Evolutionary conservation across 37 sponge, comb jelly and placozoan species (phyloP).

Genomic region (Tethya wilhelma): DNA sequence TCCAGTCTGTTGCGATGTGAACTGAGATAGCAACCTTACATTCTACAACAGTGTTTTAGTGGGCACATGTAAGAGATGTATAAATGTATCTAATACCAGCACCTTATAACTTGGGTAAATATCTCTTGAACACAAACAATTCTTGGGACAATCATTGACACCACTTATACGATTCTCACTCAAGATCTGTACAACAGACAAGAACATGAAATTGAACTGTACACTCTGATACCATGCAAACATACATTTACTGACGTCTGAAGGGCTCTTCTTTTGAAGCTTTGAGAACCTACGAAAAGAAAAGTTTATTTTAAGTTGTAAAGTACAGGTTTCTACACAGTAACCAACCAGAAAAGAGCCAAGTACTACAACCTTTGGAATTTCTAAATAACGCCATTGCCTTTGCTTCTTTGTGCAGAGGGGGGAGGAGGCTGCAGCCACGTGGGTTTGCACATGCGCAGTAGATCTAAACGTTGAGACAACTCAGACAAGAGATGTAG

Average conservation of each 20-base stretch:
- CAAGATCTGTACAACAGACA: not conserved
- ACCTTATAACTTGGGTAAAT: conserved; percentile 70
- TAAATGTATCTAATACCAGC: not conserved
- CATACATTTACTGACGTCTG: too few species aligned
- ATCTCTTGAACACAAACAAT: conserved; percentile 72
- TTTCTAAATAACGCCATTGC: not conserved
- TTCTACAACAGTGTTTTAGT: conserved; percentile 44
- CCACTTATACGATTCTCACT: conserved; percentile 34
- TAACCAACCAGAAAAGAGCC: too few species aligned
- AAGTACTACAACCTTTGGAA: not conserved
- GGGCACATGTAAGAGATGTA: not conserved
- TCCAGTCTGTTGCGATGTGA: conserved; percentile 75
- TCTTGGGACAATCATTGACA: conserved; percentile 71
- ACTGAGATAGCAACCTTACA: conserved; percentile 74
- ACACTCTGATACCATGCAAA: not conserved
- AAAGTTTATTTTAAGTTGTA: too few species aligned
- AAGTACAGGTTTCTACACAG: too few species aligned
- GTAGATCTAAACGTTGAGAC: not conserved
- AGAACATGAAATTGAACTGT: not conserved
- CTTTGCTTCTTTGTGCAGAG: not conserved
- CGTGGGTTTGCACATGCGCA: conserved; percentile 5
- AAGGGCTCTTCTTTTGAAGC: too few species aligned
- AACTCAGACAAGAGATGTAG: not conserved
- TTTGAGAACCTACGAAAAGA: too few species aligned
- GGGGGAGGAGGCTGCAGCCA: too few species aligned